These are phyloP conservation scores for Oncorhynchus nerka DNA, from an alignment of 2,113 vertebrate genomes.

Conservation along the genomic window DNA sequence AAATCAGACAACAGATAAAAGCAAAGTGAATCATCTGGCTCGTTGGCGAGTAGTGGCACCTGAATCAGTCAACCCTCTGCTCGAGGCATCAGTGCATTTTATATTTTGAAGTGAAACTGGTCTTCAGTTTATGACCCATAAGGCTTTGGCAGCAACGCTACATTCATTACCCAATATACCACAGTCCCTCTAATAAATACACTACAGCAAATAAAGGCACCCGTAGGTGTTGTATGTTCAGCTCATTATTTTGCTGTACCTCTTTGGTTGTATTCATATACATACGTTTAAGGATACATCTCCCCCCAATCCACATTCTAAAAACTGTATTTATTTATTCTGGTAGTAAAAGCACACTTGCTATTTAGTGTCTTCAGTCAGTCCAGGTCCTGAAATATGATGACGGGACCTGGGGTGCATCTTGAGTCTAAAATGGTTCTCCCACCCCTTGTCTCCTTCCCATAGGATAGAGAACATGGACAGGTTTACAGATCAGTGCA, in stretches of 20 bases:
- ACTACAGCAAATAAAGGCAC: too few relatives aligned
- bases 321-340: background rate
- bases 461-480: conserved; percentile 46
- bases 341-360: too few relatives aligned
- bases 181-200: background rate
- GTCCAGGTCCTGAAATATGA: too few relatives aligned
- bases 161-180: background rate
- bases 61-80: background rate
- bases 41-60: background rate
- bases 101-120: background rate
- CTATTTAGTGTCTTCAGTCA: too few relatives aligned
- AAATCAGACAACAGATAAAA: background rate
- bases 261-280: background rate
- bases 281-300: too few relatives aligned
- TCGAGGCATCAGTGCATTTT: background rate
- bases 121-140: background rate
- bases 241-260: background rate
- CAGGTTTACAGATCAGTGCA: conserved; percentile 52
- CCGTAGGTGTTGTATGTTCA: background rate
- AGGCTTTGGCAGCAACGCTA: conserved; percentile 14
- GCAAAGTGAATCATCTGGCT: background rate
- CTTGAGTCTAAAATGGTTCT: too few relatives aligned
- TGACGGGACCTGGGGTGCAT: too few relatives aligned
- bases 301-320: too few relatives aligned
- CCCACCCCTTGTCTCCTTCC: too few relatives aligned